Conservation (phyloP, 2,113 vertebrate genomes). For the Antigone vipio region DNA sequence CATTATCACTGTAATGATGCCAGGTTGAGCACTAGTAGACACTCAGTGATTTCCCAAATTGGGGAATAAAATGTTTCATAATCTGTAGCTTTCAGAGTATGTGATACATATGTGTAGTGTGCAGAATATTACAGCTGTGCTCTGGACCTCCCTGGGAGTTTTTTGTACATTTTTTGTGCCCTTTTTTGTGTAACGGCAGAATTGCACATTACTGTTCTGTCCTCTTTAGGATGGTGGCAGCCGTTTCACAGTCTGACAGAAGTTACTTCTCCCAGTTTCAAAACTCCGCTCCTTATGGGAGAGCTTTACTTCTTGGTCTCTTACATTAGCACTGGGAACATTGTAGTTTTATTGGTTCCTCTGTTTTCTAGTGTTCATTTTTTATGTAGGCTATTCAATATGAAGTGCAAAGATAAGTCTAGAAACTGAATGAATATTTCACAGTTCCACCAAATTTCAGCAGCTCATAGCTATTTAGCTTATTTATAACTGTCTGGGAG, state of each 20-base stretch:
- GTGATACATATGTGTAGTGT: not conserved
- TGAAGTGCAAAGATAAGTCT: conserved; percentile 15
- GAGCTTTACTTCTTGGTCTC: not conserved
- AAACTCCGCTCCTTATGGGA: not conserved
- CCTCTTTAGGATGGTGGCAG: not conserved
- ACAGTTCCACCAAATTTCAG: conserved; percentile 19
- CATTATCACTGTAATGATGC: not conserved
- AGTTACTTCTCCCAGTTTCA: not conserved
- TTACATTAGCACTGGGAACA: not conserved
- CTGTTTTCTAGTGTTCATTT: not conserved
- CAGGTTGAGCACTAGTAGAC: not conserved
- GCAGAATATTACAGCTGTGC: not conserved
- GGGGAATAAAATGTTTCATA: not conserved
- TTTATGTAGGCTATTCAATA: not conserved
- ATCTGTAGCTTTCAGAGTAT: not conserved
- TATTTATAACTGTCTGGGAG: conserved; percentile 41
- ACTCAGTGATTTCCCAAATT: not conserved
- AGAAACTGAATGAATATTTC: not conserved
- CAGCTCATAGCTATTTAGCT: conserved; percentile 8
- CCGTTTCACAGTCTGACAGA: not conserved
- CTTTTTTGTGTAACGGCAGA: not conserved
- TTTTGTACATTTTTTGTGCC: not conserved
- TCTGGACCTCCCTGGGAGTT: not conserved
- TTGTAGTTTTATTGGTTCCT: not conserved
- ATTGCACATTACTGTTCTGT: not conserved